phyloP scores from a whole-genome alignment of 2,797 vertebrate genomes.

The Distichodus sexfasciatus region DNA sequence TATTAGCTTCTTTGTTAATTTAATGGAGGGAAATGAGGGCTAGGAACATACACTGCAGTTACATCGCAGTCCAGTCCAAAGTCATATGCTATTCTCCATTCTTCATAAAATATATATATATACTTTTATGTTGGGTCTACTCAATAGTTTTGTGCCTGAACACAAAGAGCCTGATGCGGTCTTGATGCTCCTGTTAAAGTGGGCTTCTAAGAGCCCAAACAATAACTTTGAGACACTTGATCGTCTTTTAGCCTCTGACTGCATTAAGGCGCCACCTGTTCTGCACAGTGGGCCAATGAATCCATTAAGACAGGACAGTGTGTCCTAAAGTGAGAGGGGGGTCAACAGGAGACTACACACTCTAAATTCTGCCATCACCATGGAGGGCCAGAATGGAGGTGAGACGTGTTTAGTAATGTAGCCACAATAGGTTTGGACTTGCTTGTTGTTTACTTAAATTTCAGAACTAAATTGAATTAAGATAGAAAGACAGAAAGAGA shows the following conservation, averaged over 20 bases:
- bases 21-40: background rate
- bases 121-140: too few relatives aligned
- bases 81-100: too few relatives aligned
- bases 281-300: constrained; percentile 19
- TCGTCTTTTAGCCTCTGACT: background rate
- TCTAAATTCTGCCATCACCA: constrained; percentile 20
- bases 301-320: constrained; percentile 19
- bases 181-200: background rate
- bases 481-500: too few relatives aligned
- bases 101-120: too few relatives aligned
- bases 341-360: constrained; percentile 16
- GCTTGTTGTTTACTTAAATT: constrained; percentile 22
- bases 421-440: constrained; percentile 6
- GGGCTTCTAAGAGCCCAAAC: background rate
- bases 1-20: constrained; percentile 16
- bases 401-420: background rate
- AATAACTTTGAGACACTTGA: background rate
- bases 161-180: background rate
- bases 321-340: constrained; percentile 15
- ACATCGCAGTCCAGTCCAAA: background rate
- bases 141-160: too few relatives aligned
- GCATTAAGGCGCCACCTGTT: constrained; percentile 16
- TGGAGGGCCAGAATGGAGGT: constrained; percentile 13
- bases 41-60: background rate
- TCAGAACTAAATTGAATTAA: too few relatives aligned